Evolutionary conservation across 2,888 invertebrate species (phyloP).

Genomic region (Hydropsyche betteni): DNA sequence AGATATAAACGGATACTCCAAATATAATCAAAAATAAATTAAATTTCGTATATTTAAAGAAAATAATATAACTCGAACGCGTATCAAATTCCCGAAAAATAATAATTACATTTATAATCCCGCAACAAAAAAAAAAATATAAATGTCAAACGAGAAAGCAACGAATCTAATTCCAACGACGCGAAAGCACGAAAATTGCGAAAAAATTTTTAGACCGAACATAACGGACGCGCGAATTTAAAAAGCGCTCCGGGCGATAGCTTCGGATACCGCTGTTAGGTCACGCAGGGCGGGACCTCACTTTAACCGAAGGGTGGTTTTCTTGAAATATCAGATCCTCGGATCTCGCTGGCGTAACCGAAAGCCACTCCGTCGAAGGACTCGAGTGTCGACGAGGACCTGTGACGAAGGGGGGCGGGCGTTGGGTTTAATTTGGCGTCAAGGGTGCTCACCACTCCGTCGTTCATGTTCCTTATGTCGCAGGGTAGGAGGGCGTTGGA

Average conservation of each 20-base stretch:
- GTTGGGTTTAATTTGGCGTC: neutral
- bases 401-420: too few species aligned
- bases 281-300: conserved; percentile 16
- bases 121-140: too few species aligned
- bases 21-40: too few species aligned
- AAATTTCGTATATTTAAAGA: too few species aligned
- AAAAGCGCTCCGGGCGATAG: neutral
- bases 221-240: neutral
- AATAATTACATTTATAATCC: too few species aligned
- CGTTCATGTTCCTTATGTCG: conserved; percentile 70
- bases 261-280: neutral
- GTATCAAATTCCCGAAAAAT: too few species aligned
- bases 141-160: too few species aligned
- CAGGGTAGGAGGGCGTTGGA: conserved; percentile 71
- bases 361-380: conserved; percentile 25
- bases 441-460: conserved; percentile 68
- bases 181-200: too few species aligned
- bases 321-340: conserved; percentile 14
- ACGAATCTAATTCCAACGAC: too few species aligned
- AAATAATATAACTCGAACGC: too few species aligned
- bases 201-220: neutral
- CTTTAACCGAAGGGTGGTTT: conserved; percentile 13
- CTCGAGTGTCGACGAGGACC: neutral
- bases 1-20: too few species aligned
- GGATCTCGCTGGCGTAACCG: conserved; percentile 1